These are phyloP conservation scores for Bufotes viridis DNA, from an alignment of 2,797 vertebrate species.

Conservation along the genomic window DNA sequence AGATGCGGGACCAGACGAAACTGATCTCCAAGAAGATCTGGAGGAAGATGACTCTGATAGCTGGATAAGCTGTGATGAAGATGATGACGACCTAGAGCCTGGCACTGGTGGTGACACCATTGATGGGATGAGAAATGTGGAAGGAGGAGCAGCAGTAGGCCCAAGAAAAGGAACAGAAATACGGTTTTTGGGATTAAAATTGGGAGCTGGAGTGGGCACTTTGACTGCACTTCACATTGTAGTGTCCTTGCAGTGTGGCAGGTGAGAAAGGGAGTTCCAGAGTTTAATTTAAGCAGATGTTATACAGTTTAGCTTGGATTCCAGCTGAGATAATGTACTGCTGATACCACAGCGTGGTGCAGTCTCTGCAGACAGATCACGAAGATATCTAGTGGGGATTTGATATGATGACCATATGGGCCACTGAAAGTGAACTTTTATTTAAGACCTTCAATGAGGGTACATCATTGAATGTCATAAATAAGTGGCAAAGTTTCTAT, in stretches of 20 bases:
- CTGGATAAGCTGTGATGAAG: conserved; percentile 59
- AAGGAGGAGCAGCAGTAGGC: conserved; percentile 61
- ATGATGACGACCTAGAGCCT: conserved; percentile 28
- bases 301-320: background rate
- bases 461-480: too few species aligned
- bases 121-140: conserved; percentile 27
- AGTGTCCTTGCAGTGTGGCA: conserved; percentile 79
- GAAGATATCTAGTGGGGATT: background rate
- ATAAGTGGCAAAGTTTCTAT: too few species aligned
- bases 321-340: background rate
- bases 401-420: background rate
- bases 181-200: conserved; percentile 76
- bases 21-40: conserved; percentile 8
- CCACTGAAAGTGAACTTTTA: too few species aligned
- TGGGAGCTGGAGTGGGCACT: conserved; percentile 81
- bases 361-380: background rate
- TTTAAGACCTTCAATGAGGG: too few species aligned
- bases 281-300: background rate
- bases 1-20: background rate
- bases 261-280: conserved; percentile 66
- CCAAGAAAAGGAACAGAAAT: conserved; percentile 80
- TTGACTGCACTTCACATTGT: conserved; percentile 73
- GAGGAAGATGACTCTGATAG: conserved; percentile 61
- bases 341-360: background rate
- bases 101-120: background rate